Conservation (phyloP, 2,888 invertebrate species). For the Holacanthella duospinosa region DNA sequence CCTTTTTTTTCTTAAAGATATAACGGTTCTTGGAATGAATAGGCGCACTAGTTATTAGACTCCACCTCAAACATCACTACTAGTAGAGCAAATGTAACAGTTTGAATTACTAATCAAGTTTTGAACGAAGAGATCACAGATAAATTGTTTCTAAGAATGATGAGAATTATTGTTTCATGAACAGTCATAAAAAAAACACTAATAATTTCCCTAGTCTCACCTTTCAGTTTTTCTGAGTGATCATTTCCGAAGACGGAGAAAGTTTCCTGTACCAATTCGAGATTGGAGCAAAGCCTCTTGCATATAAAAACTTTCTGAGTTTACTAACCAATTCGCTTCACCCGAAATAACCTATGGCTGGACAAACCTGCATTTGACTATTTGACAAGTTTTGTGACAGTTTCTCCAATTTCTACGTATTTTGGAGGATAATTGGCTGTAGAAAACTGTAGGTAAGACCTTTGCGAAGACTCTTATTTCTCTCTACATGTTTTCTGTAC, state of each 20-base stretch:
- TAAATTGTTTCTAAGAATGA: too few species aligned
- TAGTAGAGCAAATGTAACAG: too few species aligned
- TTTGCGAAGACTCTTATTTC: slow-evolving; percentile 27
- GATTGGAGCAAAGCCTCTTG: slow-evolving; percentile 34
- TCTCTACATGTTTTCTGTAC: slow-evolving; percentile 28
- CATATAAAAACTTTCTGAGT: slow-evolving; percentile 17
- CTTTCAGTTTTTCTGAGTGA: too few species aligned
- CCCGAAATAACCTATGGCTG: not conserved
- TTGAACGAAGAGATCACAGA: too few species aligned
- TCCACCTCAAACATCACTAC: too few species aligned
- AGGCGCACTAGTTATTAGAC: too few species aligned
- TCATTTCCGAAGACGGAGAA: slow-evolving; percentile 25
- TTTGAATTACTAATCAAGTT: too few species aligned
- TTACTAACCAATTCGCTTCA: not conserved
- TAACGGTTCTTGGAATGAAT: too few species aligned
- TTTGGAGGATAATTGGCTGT: slow-evolving; percentile 26
- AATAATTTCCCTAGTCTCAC: too few species aligned
- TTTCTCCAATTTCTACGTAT: slow-evolving; percentile 26
- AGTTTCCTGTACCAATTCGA: slow-evolving; percentile 23
- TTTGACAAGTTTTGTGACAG: slow-evolving; percentile 33
- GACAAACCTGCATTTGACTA: slow-evolving; percentile 30
- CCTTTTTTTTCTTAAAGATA: too few species aligned
- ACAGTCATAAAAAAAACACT: too few species aligned
- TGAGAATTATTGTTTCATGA: too few species aligned
- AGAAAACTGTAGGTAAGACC: slow-evolving; percentile 29